phyloP scores from a whole-genome alignment of 1,140 invertebrate species.

The Hypothenemus hampei region DNA sequence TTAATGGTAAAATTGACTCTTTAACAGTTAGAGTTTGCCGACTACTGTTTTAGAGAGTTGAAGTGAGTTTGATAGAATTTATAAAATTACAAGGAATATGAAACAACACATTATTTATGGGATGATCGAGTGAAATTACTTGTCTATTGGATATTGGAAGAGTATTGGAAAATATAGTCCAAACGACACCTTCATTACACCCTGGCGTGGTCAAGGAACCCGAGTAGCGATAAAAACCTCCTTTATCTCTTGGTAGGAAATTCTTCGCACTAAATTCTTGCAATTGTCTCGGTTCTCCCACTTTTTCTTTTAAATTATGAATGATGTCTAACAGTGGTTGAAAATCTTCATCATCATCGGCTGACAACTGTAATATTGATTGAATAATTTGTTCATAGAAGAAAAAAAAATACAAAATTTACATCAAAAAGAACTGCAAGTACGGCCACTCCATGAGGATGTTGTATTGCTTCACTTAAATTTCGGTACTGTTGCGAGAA shows the following conservation, averaged over 20 bases:
- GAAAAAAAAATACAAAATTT: conserved; percentile 25
- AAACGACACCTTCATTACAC: conserved; percentile 67
- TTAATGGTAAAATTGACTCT: too few species aligned
- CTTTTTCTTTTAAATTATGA: conserved; percentile 43
- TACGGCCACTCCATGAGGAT: conserved; percentile 62
- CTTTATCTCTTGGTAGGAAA: conserved; percentile 51
- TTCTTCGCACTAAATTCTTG: conserved; percentile 26
- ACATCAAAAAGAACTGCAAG: conserved; percentile 66
- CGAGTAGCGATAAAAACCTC: conserved; percentile 60
- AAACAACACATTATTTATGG: too few species aligned
- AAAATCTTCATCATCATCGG: conserved; percentile 47
- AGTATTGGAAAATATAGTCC: conserved; percentile 63
- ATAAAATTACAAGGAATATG: too few species aligned
- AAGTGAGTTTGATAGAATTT: too few species aligned
- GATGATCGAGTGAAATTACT: too few species aligned
- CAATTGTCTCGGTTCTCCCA: conserved; percentile 24
- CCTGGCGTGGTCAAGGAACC: conserved; percentile 73
- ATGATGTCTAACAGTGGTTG: conserved; percentile 47
- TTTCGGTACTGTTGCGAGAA: conserved; percentile 56
- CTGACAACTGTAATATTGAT: conserved; percentile 39
- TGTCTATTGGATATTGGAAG: conserved; percentile 55
- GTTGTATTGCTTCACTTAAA: conserved; percentile 50
- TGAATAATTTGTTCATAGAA: too few species aligned
- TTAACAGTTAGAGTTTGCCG: too few species aligned
- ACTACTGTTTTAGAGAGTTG: too few species aligned